Base-by-base conservation (phyloP, 2,888 invertebrate species). In the Hirtodrosophila trivittata region DNA sequence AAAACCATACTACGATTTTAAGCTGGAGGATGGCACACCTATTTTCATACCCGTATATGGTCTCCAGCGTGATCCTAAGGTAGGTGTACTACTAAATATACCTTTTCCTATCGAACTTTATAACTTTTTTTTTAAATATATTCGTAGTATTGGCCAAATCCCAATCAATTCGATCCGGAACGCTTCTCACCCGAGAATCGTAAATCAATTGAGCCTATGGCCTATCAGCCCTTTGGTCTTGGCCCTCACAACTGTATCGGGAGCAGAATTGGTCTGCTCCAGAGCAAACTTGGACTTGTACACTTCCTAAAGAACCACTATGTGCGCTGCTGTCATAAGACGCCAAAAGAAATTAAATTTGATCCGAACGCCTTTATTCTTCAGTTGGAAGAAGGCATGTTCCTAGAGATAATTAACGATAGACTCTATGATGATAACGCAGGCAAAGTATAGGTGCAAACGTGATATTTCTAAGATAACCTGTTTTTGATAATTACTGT, bases 221-320 rank as follows among this genome's bases (percentile, higher is more conserved):
- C 85, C 0, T 89, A 89, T 56, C 52, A 86, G 21, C 90, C 90
- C 0, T 90, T 90, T 13, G 90, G 90, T 0, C 49, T 65, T 4
- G 90, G 90, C 0, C 89, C 89, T 0, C 89, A 86, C 39, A 89
- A 88, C 54, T 91, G 90, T 54, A 89, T 91, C 54, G 90, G 91
- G 12, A 89, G 85, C 39, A 86, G 91, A 1, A 88, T 91, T 45
- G 91, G 89, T 0, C 43, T 89, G 2, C 66, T 90, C 0, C 89
- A 90, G 43, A 35, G 78, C 0, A 90, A 89, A 41, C 50, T 90
- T 0, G 91, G 90, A 7, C 50, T 91, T 4, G 81, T 90, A 0
- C 87, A 88, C 49, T 65, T 91, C 8, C 66, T 91, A 0, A 89
- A 83, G 56, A 89, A 90, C 57, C 87, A 90, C 50, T 68, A 54